Percentiles rank a stretch among this genome's conserved stretches.
These are phyloP conservation scores for human DNA, from an alignment of 2,113 vertebrate species.

Conservation along the genomic window DNA sequence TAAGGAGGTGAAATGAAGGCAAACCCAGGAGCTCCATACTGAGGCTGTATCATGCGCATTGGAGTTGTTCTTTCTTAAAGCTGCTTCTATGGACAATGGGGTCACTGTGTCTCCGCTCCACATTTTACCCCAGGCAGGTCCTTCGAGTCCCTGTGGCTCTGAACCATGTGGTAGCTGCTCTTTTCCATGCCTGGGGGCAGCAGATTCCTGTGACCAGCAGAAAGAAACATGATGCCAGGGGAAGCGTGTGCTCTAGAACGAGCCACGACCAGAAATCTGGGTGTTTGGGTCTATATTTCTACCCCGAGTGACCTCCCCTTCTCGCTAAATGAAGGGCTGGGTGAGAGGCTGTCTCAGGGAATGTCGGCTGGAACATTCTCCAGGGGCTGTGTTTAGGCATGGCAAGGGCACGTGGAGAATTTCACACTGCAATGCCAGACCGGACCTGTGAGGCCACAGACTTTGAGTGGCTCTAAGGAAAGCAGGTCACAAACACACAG, in stretches of 20 bases:
- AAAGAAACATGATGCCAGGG: neutral
- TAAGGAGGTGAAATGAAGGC: no score
- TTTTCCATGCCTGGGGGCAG: neutral
- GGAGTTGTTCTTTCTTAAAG: neutral
- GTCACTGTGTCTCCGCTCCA: neutral
- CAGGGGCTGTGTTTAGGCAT: fast-evolving
- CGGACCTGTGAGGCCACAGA: neutral
- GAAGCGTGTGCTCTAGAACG: no score
- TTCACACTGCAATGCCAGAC: neutral
- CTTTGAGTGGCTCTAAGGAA: neutral
- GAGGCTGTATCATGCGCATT: neutral
- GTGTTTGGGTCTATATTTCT: neutral
- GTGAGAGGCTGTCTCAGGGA: neutral
- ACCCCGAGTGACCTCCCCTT: no score
- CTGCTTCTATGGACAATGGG: neutral
- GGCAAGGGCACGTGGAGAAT: neutral
- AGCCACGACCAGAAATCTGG: neutral
- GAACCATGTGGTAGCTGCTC: no score
- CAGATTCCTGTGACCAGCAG: neutral
- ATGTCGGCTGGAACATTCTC: fast-evolving
- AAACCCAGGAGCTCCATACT: fast-evolving
- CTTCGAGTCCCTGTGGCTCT: no score
- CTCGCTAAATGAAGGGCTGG: neutral
- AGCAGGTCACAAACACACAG: neutral
- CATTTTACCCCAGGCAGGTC: neutral